Conservation (phyloP, 2,113 vertebrate genomes). For the Channa maculata region DNA sequence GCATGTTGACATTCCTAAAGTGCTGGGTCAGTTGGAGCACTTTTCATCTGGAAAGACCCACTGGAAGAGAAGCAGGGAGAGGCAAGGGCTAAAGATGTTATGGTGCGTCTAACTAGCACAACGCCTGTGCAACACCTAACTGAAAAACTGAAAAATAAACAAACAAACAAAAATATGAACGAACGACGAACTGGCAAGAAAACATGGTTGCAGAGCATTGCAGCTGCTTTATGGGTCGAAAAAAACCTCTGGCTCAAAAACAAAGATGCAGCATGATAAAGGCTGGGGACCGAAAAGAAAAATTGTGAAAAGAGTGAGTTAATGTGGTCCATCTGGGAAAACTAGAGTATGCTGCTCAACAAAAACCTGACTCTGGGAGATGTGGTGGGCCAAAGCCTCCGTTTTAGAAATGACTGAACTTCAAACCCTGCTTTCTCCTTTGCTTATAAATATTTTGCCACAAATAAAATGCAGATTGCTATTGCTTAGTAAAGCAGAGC, state of each 20-base stretch:
- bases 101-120: conserved; percentile 21
- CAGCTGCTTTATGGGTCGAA: conserved; percentile 60
- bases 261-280: conserved; percentile 77
- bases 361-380: conserved; percentile 67
- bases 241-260: conserved; percentile 55
- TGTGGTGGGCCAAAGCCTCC: conserved; percentile 53
- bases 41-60: conserved; percentile 52
- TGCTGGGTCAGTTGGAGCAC: conserved; percentile 53
- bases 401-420: conserved; percentile 67
- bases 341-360: conserved; percentile 55
- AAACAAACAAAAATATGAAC: too few relatives aligned
- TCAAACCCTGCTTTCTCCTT: conserved; percentile 63
- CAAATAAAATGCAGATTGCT: conserved; percentile 60
- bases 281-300: conserved; percentile 66
- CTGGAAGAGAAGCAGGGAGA: conserved; percentile 43
- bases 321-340: conserved; percentile 74
- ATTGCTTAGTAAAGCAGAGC: conserved; percentile 39
- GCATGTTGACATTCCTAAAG: conserved; percentile 73
- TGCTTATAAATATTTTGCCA: conserved; percentile 70
- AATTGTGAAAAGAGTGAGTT: conserved; percentile 63
- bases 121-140: conserved; percentile 38
- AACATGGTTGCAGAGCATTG: conserved; percentile 40
- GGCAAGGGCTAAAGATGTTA: conserved; percentile 7
- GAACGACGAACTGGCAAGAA: conserved; percentile 41
- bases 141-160: conserved; percentile 29